Evolutionary conservation across 2,113 vertebrate species (phyloP).

Genomic region (Phrynocephalus versicolor): DNA sequence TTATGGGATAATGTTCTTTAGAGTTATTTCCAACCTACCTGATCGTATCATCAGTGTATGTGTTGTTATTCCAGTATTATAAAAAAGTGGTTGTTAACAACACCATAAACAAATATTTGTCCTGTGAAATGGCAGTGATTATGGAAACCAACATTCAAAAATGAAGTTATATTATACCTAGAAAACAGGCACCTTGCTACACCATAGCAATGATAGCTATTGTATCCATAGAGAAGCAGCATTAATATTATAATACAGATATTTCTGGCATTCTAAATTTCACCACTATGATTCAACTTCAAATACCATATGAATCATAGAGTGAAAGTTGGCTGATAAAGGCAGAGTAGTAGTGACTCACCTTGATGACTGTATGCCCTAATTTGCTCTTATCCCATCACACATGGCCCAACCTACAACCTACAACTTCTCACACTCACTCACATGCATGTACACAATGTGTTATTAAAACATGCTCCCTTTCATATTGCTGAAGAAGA

Average conservation of each 20-base stretch:
- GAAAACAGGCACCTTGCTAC: neutral
- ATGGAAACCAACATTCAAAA: constrained; percentile 19
- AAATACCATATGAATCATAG: neutral
- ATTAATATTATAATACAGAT: neutral
- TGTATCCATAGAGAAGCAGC: neutral
- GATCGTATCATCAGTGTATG: constrained; percentile 24
- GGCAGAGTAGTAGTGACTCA: constrained; percentile 17
- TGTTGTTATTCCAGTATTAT: constrained; percentile 44
- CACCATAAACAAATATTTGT: constrained; percentile 52
- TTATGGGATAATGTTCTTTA: constrained; percentile 28
- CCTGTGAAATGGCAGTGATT: constrained; percentile 38
- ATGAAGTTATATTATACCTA: neutral
- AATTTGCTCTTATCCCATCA: neutral
- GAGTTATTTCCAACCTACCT: constrained; percentile 21
- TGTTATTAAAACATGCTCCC: constrained; percentile 4
- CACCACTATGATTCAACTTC: neutral
- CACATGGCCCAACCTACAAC: neutral
- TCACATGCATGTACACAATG: neutral
- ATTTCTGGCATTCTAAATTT: neutral
- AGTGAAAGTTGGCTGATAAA: neutral
- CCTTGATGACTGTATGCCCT: neutral
- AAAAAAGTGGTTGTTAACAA: constrained; percentile 23
- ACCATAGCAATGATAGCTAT: neutral
- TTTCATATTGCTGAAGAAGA: neutral
- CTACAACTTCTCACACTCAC: neutral